These are phyloP conservation scores for Pyrgilauda ruficollis DNA, from an alignment of 2,113 vertebrate species.

Conservation along the genomic window DNA sequence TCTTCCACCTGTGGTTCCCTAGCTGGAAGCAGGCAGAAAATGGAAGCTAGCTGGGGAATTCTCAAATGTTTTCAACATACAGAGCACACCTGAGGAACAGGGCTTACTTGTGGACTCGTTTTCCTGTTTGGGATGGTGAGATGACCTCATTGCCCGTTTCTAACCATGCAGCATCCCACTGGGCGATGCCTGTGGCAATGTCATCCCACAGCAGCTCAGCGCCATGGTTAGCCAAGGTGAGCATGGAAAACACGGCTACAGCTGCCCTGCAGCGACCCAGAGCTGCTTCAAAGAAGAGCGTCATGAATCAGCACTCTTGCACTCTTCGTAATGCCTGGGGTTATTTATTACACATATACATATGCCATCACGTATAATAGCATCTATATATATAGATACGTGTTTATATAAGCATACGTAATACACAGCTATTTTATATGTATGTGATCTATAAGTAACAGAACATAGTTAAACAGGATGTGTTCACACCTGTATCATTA, in stretches of 20 bases:
- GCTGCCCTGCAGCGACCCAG: background rate
- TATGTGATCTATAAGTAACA: background rate
- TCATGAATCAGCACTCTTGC: rapidly evolving
- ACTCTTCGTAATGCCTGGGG: too few relatives aligned
- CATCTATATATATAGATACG: rapidly evolving
- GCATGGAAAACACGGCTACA: rapidly evolving
- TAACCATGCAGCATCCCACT: background rate
- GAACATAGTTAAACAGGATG: rapidly evolving
- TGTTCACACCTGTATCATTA: rapidly evolving
- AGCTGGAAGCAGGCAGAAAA: background rate
- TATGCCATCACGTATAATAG: too few relatives aligned
- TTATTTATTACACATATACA: background rate
- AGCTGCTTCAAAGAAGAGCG: rapidly evolving
- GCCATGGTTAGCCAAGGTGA: background rate
- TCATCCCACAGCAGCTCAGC: rapidly evolving
- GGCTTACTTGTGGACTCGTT: background rate
- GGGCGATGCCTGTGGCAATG: rapidly evolving
- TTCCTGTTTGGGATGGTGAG: background rate
- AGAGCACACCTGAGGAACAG: background rate
- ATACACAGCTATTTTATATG: background rate
- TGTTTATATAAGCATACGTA: background rate
- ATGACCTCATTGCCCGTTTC: background rate
- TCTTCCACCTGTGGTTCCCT: background rate
- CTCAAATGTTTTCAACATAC: background rate
- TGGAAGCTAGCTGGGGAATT: background rate